Conservation (phyloP, 2,113 vertebrate genomes). For the Origma solitaria region DNA sequence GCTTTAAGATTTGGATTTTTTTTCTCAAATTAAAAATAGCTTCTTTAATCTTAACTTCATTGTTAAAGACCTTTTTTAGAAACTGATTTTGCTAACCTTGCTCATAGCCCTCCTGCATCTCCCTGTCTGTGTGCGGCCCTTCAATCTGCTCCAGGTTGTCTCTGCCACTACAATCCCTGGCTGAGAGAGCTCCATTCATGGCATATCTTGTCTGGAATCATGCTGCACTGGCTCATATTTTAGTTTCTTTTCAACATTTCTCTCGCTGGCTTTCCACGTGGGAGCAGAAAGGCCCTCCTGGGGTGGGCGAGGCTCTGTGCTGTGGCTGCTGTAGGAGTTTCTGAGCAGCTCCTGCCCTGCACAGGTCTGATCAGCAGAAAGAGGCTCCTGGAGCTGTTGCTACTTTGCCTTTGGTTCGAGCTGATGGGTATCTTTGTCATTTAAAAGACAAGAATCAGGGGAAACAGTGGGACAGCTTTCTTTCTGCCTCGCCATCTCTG, state of each 20-base stretch:
- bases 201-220: not conserved
- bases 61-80: not conserved
- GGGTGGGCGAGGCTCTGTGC: not conserved
- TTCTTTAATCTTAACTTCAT: not conserved
- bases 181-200: fast-evolving
- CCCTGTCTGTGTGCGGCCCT: not conserved
- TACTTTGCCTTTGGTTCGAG: not conserved
- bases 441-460: not conserved
- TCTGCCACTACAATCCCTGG: fast-evolving
- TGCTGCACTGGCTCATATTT: fast-evolving
- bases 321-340: not conserved
- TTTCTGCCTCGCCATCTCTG: not conserved
- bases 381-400: fast-evolving
- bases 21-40: not conserved
- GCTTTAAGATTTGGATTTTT: not conserved
- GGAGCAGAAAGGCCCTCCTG: not conserved
- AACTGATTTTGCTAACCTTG: not conserved
- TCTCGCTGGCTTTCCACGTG: not conserved
- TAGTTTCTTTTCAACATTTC: not conserved
- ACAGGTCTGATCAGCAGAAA: not conserved
- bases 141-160: not conserved
- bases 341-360: not conserved
- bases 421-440: fast-evolving
- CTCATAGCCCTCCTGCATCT: not conserved
- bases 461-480: not conserved